Base-by-base conservation (phyloP, 1,140 invertebrate genomes). In the Leptoteleia sp. region DNA sequence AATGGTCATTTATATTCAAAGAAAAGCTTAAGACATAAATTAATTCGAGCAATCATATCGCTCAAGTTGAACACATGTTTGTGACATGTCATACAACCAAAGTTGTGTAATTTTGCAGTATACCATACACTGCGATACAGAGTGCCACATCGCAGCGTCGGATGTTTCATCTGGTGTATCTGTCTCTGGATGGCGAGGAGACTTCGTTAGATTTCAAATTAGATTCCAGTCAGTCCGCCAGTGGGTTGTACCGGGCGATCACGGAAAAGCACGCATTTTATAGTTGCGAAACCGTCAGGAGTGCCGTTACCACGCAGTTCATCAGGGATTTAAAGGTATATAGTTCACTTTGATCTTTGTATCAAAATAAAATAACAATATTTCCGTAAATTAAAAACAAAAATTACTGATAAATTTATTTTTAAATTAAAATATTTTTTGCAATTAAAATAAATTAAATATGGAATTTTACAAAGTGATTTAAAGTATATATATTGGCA, bases 251-350 rank as follows among this genome's bases (percentile, higher is more conserved):
- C 84, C 91, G 96, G 35, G 95, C 95, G n/a, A 94, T 97, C 48
- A 97, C 95, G 0, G 96, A 97, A 87, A 96, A 95, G 82, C 95
- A 97, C 84, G 95, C 95, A 3, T 97, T 97, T 90, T 97, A 96
- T 85, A 95, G 95, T 79, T 97, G 96, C 89, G 96, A 97, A 85
- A 96, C 96, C 0, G 95, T 97, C 1, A 91, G 95, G 8, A 95
- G 92, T 80, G 95, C 95, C 54, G 96, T 97, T 16, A 96, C 95
- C 2, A 93, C 95, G 38, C 96, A 97, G 86, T 96, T 95, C 83
- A 95, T 96, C 27, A 91, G 95, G 57, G 96, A 97, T 89, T 90
- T 97, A 54, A 97, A 97, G 91, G 92, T 93, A 83, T 4, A 43
- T n/a, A n/a, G n/a, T n/a, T n/a, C n/a, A n/a, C n/a, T n/a, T n/a